Percentiles rank a stretch among this genome's conserved stretches.
Conservation (phyloP, 1,140 invertebrate species). For the Tetranychus cinnabarinus region DNA sequence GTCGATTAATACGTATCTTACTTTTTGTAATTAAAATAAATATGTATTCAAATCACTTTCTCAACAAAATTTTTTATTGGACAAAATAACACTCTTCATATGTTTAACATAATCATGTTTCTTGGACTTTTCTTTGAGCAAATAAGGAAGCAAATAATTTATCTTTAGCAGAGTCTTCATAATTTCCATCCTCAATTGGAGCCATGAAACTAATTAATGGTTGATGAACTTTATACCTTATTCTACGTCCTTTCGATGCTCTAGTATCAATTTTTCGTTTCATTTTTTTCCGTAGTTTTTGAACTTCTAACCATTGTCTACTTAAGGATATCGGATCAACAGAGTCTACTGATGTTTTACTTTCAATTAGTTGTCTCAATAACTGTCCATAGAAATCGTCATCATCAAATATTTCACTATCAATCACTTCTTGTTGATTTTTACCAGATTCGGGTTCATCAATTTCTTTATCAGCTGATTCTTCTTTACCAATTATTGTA, state of each 20-base stretch:
- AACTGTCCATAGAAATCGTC: conserved; percentile 89
- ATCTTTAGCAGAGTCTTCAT: conserved; percentile 48
- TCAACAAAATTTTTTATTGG: too few species aligned
- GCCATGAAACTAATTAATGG: conserved; percentile 88
- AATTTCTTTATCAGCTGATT: conserved; percentile 13
- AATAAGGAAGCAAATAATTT: conserved; percentile 63
- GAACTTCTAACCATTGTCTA: conserved; percentile 61
- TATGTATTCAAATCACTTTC: too few species aligned
- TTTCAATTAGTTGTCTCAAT: conserved; percentile 61
- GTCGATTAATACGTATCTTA: not conserved
- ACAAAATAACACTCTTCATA: too few species aligned
- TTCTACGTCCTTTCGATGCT: conserved; percentile 70
- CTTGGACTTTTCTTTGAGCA: conserved; percentile 22
- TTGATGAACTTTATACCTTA: conserved; percentile 65
- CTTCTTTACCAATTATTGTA: conserved; percentile 33
- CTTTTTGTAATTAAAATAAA: too few species aligned
- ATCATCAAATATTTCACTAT: conserved; percentile 79
- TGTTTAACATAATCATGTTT: not conserved
- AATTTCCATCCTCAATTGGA: conserved; percentile 37
- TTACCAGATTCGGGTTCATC: conserved; percentile 13
- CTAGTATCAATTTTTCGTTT: conserved; percentile 69
- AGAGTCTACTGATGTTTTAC: conserved; percentile 45
- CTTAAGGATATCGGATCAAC: conserved; percentile 37
- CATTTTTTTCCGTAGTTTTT: conserved; percentile 66
- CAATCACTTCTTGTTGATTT: conserved; percentile 31